phyloP scores from a whole-genome alignment of 1,140 invertebrate species.

The Bombus superbus region DNA sequence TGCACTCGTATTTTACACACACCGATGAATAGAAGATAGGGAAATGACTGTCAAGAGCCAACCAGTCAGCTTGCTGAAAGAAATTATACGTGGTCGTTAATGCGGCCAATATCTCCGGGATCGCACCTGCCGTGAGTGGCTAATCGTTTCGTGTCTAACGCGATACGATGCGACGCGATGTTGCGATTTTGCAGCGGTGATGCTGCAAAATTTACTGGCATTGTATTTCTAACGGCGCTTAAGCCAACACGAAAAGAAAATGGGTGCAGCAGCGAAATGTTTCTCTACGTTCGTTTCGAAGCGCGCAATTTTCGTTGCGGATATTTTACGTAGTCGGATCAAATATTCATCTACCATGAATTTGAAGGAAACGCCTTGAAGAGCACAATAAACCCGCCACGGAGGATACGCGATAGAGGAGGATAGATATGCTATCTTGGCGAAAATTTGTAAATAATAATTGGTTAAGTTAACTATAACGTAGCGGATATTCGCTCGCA shows the following conservation, averaged over 20 bases:
- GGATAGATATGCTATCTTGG: background rate
- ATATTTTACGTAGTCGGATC: too few relatives aligned
- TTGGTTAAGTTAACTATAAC: too few relatives aligned
- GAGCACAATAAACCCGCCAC: too few relatives aligned
- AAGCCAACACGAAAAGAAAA: too few relatives aligned
- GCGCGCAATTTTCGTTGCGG: too few relatives aligned
- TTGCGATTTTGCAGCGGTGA: background rate
- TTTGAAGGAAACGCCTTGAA: too few relatives aligned
- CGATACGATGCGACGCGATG: too few relatives aligned
- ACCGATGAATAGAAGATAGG: slow-evolving; percentile 7
- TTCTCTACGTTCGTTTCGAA: too few relatives aligned
- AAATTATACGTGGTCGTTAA: background rate
- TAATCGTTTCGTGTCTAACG: background rate
- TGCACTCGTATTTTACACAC: slow-evolving; percentile 20
- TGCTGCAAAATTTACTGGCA: background rate
- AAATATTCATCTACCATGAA: too few relatives aligned
- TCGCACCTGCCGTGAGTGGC: background rate
- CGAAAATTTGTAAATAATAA: background rate
- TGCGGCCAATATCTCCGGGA: background rate
- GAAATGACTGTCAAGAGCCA: background rate
- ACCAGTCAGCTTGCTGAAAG: background rate
- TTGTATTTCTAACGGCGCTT: background rate
- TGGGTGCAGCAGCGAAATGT: too few relatives aligned
- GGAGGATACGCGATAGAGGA: too few relatives aligned
- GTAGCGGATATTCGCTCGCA: background rate